phyloP scores from a whole-genome alignment of 2,797 vertebrate species.

The Cuniculus paca region DNA sequence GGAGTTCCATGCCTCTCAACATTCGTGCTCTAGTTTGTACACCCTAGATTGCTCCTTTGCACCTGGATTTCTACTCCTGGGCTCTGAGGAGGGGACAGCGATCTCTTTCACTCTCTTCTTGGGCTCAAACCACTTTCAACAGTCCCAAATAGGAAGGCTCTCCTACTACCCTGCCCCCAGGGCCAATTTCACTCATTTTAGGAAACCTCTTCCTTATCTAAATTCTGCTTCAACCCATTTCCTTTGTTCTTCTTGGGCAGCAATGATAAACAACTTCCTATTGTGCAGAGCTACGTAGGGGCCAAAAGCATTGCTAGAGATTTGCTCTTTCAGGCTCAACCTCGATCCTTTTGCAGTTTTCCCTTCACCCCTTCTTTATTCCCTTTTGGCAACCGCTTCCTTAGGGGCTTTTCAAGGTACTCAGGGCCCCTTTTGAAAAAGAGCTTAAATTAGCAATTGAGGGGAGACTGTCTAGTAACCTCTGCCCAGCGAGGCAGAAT shows the following conservation, averaged over 20 bases:
- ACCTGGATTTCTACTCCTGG: conserved; percentile 4
- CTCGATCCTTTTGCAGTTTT: not conserved
- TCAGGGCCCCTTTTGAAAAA: not conserved
- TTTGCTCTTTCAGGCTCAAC: not conserved
- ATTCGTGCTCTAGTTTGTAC: conserved; percentile 15
- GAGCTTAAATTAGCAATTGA: conserved; percentile 31
- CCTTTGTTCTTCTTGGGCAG: conserved; percentile 34
- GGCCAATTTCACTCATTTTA: conserved; percentile 48
- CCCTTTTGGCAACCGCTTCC: conserved; percentile 5
- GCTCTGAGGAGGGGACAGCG: not conserved
- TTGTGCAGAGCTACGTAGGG: not conserved
- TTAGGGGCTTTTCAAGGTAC: conserved; percentile 34
- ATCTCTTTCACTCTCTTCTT: not conserved
- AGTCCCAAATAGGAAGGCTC: not conserved
- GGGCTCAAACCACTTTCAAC: not conserved
- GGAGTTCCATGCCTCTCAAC: conserved; percentile 64
- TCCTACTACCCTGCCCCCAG: not conserved
- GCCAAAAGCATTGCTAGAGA: not conserved
- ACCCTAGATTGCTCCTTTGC: conserved; percentile 7
- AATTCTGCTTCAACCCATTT: conserved; percentile 59
- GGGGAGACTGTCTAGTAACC: not conserved
- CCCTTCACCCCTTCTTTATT: not conserved
- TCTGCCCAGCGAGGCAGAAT: not conserved
- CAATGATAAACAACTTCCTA: not conserved
- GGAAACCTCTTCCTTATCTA: conserved; percentile 39